Evolutionary conservation across 1,140 invertebrate species (phyloP), one percentile per base, ranked within the genome.

Genomic region (Watersipora subatra): DNA sequence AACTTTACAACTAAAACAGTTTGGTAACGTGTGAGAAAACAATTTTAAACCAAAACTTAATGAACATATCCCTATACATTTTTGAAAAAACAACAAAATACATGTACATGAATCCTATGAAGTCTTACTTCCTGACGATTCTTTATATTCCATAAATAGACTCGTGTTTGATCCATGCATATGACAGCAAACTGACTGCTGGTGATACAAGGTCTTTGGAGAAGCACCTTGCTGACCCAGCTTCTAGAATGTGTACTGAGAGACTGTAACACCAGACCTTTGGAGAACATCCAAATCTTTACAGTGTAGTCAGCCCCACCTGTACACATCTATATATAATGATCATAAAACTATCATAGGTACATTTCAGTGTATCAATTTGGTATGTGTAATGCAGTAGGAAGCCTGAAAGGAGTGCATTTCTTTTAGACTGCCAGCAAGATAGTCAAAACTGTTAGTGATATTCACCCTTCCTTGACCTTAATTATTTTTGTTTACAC

Each of bases 291-390:
- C 72, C 72, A 73, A 1, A 72, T 55, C 67, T 73, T 73, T 12
- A 73, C 67, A 3, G 71, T 69, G 26, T 69, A 67, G 57, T 73
- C 72, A n/a, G 69, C 71, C 27, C 69, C 69, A 7, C 72, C 34
- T 46, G n/a, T 46, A 12, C n/a, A 46, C n/a, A 46, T 46, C 7
- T 12, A 46, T n/a, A 46, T 12, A 46, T 46, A 46, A 7, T 46
- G 34, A 12, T 12, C 34, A 46, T 7, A 46, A n/a, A 46, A n/a
- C 34, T 46, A n/a, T n/a, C n/a, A 12, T 46, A n/a, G n/a, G 34
- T 46, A 12, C 34, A 46, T 12, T 12, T 12, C n/a, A 7, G 34
- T 46, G n/a, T 46, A 46, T 12, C n/a, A 12, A 46, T 46, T 46
- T 46, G n/a, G 7, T 46, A 46, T 12, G n/a, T 12, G 34, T 12